phyloP scores from a whole-genome alignment of 2,888 invertebrate genomes.

The Nymphalis c-album region DNA sequence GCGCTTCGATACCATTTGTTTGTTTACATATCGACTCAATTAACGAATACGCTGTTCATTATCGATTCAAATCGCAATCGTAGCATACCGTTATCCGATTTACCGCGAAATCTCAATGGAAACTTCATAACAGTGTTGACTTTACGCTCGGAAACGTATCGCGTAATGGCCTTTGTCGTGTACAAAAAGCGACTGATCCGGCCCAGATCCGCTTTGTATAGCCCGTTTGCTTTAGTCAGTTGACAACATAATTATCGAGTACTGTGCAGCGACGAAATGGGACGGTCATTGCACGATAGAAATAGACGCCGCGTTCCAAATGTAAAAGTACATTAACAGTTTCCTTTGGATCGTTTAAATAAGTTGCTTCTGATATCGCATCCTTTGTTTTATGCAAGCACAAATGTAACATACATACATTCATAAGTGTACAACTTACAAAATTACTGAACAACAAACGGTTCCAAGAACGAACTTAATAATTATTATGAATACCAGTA shows the following conservation, averaged over 20 bases:
- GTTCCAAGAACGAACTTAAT: too few species aligned
- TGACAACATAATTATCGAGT: conserved; percentile 76
- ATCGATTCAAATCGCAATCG: conserved; percentile 75
- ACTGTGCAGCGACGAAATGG: conserved; percentile 54
- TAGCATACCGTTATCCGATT: conserved; percentile 72
- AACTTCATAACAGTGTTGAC: conserved; percentile 78
- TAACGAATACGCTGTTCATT: conserved; percentile 73
- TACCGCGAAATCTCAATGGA: conserved; percentile 69
- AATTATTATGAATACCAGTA: too few species aligned
- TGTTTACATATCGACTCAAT: conserved; percentile 78
- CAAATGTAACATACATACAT: not conserved
- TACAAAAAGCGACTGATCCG: conserved; percentile 77
- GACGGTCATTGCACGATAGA: conserved; percentile 49
- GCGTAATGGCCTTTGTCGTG: conserved; percentile 76
- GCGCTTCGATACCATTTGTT: conserved; percentile 49
- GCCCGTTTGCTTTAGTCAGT: conserved; percentile 71
- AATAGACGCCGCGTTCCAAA: conserved; percentile 8
- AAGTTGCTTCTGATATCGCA: not conserved
- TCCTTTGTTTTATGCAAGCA: not conserved
- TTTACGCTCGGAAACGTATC: conserved; percentile 70
- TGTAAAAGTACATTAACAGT: not conserved
- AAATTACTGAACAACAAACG: too few species aligned
- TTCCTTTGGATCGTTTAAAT: not conserved
- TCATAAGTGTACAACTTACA: too few species aligned
- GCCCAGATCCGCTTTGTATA: conserved; percentile 72